These are phyloP conservation scores for Ferrisia virgata DNA, from an alignment of 2,888 invertebrate species.

Conservation along the genomic window DNA sequence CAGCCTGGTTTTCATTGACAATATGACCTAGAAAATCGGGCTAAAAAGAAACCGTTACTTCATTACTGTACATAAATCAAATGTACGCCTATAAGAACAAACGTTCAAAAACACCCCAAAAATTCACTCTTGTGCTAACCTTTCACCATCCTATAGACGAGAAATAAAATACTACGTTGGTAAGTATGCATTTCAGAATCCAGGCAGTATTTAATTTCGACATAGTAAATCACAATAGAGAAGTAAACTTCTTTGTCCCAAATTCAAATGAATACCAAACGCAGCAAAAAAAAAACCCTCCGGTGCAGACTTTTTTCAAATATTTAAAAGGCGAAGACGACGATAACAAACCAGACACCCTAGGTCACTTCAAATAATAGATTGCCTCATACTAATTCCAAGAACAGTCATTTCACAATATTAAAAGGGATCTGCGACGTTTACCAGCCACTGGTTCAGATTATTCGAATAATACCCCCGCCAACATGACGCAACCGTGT, in stretches of 20 bases:
- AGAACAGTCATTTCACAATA: conserved; percentile 8
- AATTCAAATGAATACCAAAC: background rate
- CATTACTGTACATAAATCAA: too few relatives aligned
- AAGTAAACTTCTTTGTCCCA: background rate
- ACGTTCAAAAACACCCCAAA: too few relatives aligned
- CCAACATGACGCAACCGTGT: background rate
- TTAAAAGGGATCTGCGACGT: background rate
- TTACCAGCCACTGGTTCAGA: background rate
- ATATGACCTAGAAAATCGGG: too few relatives aligned
- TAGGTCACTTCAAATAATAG: conserved; percentile 12
- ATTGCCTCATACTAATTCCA: conserved; percentile 2
- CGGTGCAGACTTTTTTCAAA: background rate
- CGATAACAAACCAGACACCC: background rate
- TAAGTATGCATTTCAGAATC: background rate
- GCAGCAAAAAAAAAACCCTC: background rate
- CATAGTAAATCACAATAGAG: background rate
- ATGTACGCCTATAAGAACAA: too few relatives aligned
- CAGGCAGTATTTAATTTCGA: background rate
- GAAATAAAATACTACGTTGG: too few relatives aligned
- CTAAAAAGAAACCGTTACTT: too few relatives aligned
- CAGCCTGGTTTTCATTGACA: too few relatives aligned
- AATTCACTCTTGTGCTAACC: too few relatives aligned
- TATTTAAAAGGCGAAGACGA: background rate
- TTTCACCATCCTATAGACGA: background rate
- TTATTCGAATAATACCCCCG: conserved; percentile 1